Evolutionary conservation across 1,140 invertebrate genomes (phyloP).

Genomic region (Akabosia matsudoensis): DNA sequence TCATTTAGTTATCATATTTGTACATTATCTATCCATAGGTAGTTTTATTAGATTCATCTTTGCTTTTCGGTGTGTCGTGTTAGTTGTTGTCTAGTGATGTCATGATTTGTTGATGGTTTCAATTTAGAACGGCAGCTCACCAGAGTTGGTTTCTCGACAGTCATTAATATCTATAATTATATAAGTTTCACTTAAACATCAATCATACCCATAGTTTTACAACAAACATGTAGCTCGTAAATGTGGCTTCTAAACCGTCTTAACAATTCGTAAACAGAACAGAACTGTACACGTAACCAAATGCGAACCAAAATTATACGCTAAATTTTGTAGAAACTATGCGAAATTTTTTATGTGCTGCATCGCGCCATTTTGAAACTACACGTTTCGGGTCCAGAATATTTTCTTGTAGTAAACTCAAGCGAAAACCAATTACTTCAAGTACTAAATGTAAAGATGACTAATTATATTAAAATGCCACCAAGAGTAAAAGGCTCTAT

Average conservation of each 20-base stretch:
- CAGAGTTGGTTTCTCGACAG: not conserved
- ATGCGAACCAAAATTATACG: conserved; percentile 9
- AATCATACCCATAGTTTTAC: not conserved
- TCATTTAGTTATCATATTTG: not conserved
- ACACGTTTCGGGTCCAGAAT: conserved; percentile 13
- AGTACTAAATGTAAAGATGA: conserved; percentile 1
- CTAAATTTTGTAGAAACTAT: not conserved
- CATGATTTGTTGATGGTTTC: conserved; percentile 2
- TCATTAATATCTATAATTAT: not conserved
- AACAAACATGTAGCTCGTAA: not conserved
- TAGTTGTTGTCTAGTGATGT: conserved; percentile 17
- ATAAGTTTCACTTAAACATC: not conserved
- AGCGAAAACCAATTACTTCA: too few relatives aligned
- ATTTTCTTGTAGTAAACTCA: not conserved
- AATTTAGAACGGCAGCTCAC: not conserved
- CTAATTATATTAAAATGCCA: not conserved
- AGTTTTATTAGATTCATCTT: not conserved
- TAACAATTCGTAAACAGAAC: too few relatives aligned
- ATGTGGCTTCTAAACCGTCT: not conserved
- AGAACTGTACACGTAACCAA: too few relatives aligned
- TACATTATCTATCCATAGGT: not conserved
- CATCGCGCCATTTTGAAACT: not conserved
- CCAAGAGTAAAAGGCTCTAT: conserved; percentile 13
- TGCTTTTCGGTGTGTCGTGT: not conserved
- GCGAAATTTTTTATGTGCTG: conserved; percentile 1